Percentiles rank a stretch among this genome's conserved stretches.
Evolutionary conservation across 2,888 invertebrate species (phyloP).

Genomic region (Griposia aprilina): DNA sequence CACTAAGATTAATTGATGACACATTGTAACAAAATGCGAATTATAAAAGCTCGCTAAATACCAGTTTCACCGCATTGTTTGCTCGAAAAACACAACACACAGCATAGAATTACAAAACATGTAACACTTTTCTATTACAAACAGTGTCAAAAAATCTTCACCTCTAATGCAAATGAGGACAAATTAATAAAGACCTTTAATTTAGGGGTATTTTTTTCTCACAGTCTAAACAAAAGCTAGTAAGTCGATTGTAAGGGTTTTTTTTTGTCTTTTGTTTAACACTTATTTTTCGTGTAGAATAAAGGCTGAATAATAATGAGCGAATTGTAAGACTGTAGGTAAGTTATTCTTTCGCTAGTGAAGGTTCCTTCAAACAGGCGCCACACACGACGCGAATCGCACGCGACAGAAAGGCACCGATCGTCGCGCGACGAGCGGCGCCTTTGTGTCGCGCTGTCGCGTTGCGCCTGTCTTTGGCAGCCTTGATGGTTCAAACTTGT

Average conservation of each 20-base stretch:
- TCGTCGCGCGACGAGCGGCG: too few species aligned
- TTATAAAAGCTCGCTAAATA: slow-evolving; percentile 37
- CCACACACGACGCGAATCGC: too few species aligned
- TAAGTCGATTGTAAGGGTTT: slow-evolving; percentile 58
- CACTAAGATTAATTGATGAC: slow-evolving; percentile 17
- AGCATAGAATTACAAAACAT: slow-evolving; percentile 39
- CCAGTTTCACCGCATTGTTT: slow-evolving; percentile 39
- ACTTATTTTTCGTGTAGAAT: slow-evolving; percentile 64
- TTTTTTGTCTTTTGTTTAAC: slow-evolving; percentile 60
- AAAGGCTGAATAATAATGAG: slow-evolving; percentile 28
- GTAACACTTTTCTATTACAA: slow-evolving; percentile 47
- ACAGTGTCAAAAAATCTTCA: slow-evolving; percentile 34
- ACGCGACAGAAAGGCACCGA: too few species aligned
- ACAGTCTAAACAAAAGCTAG: slow-evolving; percentile 81
- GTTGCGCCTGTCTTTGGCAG: too few species aligned
- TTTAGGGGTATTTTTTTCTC: slow-evolving; percentile 79
- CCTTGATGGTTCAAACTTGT: neutral
- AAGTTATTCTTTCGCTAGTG: slow-evolving; percentile 9
- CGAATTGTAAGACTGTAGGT: neutral
- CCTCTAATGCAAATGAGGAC: slow-evolving; percentile 56
- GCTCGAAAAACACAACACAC: slow-evolving; percentile 28
- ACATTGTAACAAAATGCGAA: slow-evolving; percentile 13
- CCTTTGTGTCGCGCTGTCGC: too few species aligned
- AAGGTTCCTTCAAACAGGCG: too few species aligned
- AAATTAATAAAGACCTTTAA: slow-evolving; percentile 70